Evolutionary conservation across 92 coral and sea anemone species (phyloP).

Genomic region (Porites rus): DNA sequence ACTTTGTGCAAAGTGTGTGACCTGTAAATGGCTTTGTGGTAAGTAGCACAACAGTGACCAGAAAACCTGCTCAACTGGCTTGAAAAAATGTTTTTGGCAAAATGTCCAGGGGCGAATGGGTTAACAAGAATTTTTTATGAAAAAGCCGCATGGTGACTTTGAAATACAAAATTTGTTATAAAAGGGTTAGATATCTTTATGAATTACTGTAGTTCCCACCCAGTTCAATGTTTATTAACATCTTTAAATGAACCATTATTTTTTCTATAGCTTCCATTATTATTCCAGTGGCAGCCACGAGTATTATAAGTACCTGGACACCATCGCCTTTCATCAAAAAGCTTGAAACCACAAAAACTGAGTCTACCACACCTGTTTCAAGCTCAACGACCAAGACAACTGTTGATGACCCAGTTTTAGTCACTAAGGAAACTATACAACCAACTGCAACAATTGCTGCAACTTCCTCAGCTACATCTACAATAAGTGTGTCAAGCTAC

Average conservation of each 20-base stretch:
- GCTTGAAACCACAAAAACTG: not conserved
- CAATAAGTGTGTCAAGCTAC: not conserved
- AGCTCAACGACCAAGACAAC: not conserved
- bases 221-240: no score
- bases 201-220: no score
- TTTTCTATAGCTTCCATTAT: not conserved
- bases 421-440: not conserved
- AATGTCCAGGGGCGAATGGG: no score
- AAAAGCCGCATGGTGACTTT: no score
- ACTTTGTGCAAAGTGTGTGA: no score
- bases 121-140: no score
- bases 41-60: no score
- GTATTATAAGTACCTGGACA: conserved; percentile 3
- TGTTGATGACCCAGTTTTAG: not conserved
- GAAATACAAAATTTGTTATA: no score
- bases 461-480: not conserved
- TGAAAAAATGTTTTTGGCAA: no score
- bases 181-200: no score
- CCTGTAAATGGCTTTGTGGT: no score
- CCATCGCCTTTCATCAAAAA: not conserved
- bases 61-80: no score
- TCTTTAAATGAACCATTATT: not conserved
- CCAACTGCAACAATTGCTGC: not conserved
- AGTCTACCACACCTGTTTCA: not conserved
- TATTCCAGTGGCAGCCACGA: not conserved